Evolutionary conservation across 2,888 invertebrate species (phyloP).

Genomic region (Temnothorax rugatulus): DNA sequence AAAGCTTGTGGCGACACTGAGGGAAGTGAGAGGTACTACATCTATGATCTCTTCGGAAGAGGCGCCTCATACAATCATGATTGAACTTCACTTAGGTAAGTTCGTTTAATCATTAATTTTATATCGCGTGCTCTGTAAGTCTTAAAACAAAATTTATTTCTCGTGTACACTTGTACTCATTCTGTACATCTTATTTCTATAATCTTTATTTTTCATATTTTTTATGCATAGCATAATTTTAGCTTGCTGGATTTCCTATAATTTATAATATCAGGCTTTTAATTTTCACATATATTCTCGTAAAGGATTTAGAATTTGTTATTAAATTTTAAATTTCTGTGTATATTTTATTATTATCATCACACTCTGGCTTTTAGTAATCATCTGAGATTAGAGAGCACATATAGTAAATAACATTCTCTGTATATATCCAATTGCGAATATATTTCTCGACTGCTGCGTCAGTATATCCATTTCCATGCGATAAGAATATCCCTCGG

Average conservation of each 20-base stretch:
- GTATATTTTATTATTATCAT: not conserved
- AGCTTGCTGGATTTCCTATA: not conserved
- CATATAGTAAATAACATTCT: not conserved
- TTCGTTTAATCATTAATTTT: not conserved
- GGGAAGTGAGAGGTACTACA: too few relatives aligned
- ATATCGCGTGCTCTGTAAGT: not conserved
- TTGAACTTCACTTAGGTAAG: too few relatives aligned
- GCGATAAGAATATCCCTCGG: conserved; percentile 69
- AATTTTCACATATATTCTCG: not conserved
- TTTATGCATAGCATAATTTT: not conserved
- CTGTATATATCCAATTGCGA: conserved; percentile 6
- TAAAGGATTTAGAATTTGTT: not conserved
- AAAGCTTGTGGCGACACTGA: too few relatives aligned
- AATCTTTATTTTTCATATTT: not conserved
- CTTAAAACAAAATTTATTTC: not conserved
- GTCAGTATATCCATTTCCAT: not conserved
- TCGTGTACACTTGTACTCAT: not conserved
- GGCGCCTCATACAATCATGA: too few relatives aligned
- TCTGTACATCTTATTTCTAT: not conserved
- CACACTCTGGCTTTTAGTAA: not conserved
- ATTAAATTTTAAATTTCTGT: not conserved
- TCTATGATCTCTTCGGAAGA: too few relatives aligned
- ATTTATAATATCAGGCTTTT: not conserved
- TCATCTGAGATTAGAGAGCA: not conserved
- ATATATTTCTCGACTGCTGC: not conserved